Base-by-base conservation (phyloP, 2,888 invertebrate species). In the Agonopterix subpropinquella region DNA sequence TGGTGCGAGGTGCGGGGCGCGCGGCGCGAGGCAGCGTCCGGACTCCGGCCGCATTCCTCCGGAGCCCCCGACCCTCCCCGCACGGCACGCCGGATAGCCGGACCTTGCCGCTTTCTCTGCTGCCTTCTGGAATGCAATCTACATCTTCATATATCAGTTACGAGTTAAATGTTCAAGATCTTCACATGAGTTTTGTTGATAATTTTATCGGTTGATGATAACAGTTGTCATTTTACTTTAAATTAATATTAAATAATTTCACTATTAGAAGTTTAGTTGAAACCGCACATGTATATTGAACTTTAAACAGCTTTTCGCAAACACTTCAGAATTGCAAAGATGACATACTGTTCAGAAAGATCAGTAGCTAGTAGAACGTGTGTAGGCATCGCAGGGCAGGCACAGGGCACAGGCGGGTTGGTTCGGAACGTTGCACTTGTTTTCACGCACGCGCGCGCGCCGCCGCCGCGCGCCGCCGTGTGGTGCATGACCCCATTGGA, bases 401-500 rank as follows among this genome's bases (percentile, higher is more conserved):
- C 41, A 13, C 39, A 9, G 2, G 2, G 45, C 45, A 41, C 46
- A 53, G 58, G 62, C 18, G 43, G 28, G 7, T 28, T 28, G 28
- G 28, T 28, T 28, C 44, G 44, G 67, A 70, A 64, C 77, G 73
- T 70, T 80, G 84, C 83, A 80, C 80, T 85, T 83, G 84, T 81
- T 81, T 75, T 78, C 77, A 79, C 72, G 79, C 80, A 77, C 28
- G 28, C 83, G 80, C 77, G 75, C 78, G 65, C 78, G 65, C n/a
- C n/a, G n/a, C n/a, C n/a, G n/a, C n/a, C n/a, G n/a, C n/a, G n/a
- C n/a, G n/a, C n/a, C 76, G 65, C 72, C 63, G 77, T 73, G 75
- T 81, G 84, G 85, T 79, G 80, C 85, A 84, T 87, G 88, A 87
- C 87, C 87, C 83, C 85, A 64, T 64, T 68, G 87, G 87, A 84